Conservation (phyloP, 1,140 invertebrate species). For the Trypoxylus dichotomus region DNA sequence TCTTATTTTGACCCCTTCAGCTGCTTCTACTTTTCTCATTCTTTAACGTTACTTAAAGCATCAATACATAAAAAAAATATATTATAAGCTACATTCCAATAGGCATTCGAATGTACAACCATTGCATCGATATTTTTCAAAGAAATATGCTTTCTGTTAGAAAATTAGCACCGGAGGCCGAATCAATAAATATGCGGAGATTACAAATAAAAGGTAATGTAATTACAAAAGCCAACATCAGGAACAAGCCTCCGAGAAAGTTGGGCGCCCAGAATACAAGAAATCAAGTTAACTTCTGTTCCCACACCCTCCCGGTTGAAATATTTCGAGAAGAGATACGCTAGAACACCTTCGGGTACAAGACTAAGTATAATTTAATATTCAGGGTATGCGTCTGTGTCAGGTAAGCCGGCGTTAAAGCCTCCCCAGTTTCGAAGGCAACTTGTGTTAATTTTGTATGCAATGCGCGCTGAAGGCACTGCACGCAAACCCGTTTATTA, state of each 20-base stretch:
- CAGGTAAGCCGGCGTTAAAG: slow-evolving; percentile 6
- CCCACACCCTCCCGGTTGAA: neutral
- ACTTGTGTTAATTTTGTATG: slow-evolving; percentile 22
- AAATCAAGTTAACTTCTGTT: slow-evolving; percentile 21
- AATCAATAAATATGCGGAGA: slow-evolving; percentile 21
- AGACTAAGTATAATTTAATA: slow-evolving; percentile 25
- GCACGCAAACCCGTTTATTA: slow-evolving; percentile 24
- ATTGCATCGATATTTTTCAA: neutral
- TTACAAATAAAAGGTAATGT: neutral
- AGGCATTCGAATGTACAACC: neutral
- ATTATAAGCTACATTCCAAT: too few species aligned
- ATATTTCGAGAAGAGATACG: neutral
- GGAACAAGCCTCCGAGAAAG: neutral
- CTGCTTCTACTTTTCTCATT: too few species aligned
- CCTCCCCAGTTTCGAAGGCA: neutral
- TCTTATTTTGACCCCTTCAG: too few species aligned
- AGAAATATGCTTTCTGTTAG: neutral
- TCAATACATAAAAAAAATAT: too few species aligned
- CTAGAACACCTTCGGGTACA: slow-evolving; percentile 8
- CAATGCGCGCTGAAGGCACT: slow-evolving; percentile 3
- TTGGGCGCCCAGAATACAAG: neutral
- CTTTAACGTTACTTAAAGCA: too few species aligned
- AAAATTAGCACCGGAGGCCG: neutral
- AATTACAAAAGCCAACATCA: slow-evolving; percentile 15
- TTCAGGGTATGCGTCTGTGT: slow-evolving; percentile 15